Base-by-base conservation (phyloP, 2,797 vertebrate species). In the Lindbergichthys nudifrons region DNA sequence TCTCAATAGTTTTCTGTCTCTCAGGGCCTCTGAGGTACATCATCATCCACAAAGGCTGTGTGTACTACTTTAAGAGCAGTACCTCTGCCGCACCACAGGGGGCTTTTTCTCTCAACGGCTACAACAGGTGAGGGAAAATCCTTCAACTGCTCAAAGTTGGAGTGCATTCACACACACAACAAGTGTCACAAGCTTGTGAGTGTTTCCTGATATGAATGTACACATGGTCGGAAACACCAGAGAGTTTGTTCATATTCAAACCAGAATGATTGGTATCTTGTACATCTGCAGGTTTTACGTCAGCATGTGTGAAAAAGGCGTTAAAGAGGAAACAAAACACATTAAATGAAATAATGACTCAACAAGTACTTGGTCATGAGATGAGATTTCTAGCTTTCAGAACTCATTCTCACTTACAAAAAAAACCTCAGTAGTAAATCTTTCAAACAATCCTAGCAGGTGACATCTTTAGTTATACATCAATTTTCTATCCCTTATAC, bases 61-160 rank as follows among this genome's bases (percentile, higher is more conserved):
- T 99, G 72, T 99, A 99, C 91, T 99, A 99, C 92, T 99, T 99
- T 78, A 99, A 98, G 90, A 97, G 89, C 84, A 99, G 98, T 91
- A 97, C 97, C 0, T 97, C 97, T 1, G 88, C 97, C 16, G 83
- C 94, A 42, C 97, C 98, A 1, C 98, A 99, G 88, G 98, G 98
- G 45, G 97, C 98, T 1, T 99, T 99, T 87, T 99, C 98, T 5
- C 94, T 99, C 83, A 98, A 94, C 0, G 98, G 98, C 72, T 99
- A 99, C 85, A 97, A 98, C 95, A 97, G 98, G 98, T 98, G 61
- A 92, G 96, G 86, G 12, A 21, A 16, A 5, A 11, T 1, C 0
- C 62, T 36, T 15, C 62, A 48, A 15, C n/a, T 50, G 61, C 41
- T 23, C 2, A 50, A n/a, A 46, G 32, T 52, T n/a, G n/a, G n/a